Base-by-base conservation (phyloP, 2,888 invertebrate genomes). In the Standfussiana lucernea region DNA sequence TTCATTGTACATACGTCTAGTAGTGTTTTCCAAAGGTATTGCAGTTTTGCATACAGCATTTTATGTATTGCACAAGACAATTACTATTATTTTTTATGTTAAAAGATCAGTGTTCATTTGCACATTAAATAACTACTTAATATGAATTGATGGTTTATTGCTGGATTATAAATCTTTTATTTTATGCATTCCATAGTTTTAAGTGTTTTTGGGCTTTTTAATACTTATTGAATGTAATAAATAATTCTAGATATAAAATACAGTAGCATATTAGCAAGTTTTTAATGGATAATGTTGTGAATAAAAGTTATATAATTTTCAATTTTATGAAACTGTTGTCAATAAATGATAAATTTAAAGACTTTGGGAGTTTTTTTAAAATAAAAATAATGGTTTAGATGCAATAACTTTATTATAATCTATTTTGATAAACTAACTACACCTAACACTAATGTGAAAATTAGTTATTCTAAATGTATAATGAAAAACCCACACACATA, bases 301-400 rank as follows among this genome's bases (percentile, higher is more conserved):
- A 77, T 78, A 67, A 82, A 87, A 84, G 86, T 89, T 88, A 86
- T 82, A 82, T 86, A 81, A 83, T 89, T 89, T 90, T 88, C 91
- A 91, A 93, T 92, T 93, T 93, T 94, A 94, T 92, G 91, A 91
- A 94, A 92, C 86, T 94, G 94, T 94, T 95, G 91, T 90, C 89
- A 94, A 93, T 93, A 94, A 94, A 94, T 90, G 75, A 90, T 88
- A 83, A 81, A 80, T 87, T 69, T 64, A 78, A 82, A 83, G 73
- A 66, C 76, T 24, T 73, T 71, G 47, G 45, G 50, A 50, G 77
- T 81, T 82, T 82, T 79, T 77, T 53, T 81, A 53, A 4, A 35
- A 79, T 68, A n/a, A 66, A 80, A 87, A 74, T 1, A 75, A 69
- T 75, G 67, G 24, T 61, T n/a, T 50, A 70, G 72, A 84, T 83